Conservation (phyloP, 1,140 invertebrate genomes). For the Sitobion miscanthi region DNA sequence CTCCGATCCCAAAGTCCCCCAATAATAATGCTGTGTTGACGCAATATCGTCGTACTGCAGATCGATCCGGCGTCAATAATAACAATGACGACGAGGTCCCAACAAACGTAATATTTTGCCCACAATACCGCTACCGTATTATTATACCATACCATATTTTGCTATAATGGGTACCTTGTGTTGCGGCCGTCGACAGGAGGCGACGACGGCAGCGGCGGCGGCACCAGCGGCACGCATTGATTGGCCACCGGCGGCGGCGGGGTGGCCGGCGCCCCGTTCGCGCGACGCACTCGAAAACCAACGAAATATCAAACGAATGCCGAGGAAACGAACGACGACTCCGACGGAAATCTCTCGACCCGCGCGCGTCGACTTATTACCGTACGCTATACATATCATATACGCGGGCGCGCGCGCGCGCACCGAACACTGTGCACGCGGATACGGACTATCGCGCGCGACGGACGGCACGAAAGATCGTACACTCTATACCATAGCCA, state of each 20-base stretch:
- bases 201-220: conserved; percentile 14
- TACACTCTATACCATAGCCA: not conserved
- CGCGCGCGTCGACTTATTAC: not conserved
- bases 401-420: conserved; percentile 16
- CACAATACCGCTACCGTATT: not conserved
- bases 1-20: not conserved
- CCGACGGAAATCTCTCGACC: not conserved
- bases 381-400: not conserved
- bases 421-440: not conserved
- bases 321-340: not conserved
- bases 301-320: not conserved
- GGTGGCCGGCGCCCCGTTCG: conserved; percentile 50
- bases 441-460: not conserved
- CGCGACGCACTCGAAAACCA: conserved; percentile 16
- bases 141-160: not conserved
- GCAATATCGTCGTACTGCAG: not conserved
- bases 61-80: not conserved
- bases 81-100: not conserved
- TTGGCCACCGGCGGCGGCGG: conserved; percentile 51
- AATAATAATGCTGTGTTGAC: no score
- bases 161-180: not conserved
- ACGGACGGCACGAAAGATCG: not conserved
- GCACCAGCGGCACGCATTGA: conserved; percentile 43
- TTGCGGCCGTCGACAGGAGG: conserved; percentile 36
- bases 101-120: not conserved